phyloP scores from a whole-genome alignment of 2,113 vertebrate species.

The Callaeas wilsoni region DNA sequence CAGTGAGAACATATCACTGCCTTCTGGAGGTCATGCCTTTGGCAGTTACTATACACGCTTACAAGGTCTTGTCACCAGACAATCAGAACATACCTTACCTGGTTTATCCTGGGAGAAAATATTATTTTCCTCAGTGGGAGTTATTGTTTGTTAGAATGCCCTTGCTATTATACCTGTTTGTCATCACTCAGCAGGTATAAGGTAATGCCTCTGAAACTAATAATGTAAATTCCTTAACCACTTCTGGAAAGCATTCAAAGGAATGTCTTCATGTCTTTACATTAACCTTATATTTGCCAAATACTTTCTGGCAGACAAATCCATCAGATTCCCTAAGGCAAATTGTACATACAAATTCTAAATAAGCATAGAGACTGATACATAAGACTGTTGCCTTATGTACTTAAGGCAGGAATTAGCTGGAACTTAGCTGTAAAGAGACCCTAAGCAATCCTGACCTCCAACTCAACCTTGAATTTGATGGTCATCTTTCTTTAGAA shows the following conservation, averaged over 20 bases:
- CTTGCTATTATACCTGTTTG: not conserved
- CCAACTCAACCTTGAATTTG: not conserved
- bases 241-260: not conserved
- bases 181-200: not conserved
- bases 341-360: not conserved
- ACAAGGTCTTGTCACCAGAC: not conserved
- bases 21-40: not conserved
- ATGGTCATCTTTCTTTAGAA: not conserved
- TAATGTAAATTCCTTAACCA: not conserved
- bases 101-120: not conserved
- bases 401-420: not conserved
- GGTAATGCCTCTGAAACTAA: not conserved
- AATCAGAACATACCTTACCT: not conserved
- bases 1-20: not conserved
- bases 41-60: not conserved
- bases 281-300: not conserved
- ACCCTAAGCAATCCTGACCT: not conserved
- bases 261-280: not conserved
- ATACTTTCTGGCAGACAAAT: not conserved
- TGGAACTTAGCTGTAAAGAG: not conserved
- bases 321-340: not conserved
- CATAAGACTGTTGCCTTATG: not conserved
- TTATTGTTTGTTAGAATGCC: not conserved
- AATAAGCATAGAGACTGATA: not conserved
- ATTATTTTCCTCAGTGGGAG: not conserved